Evolutionary conservation across 1,140 invertebrate genomes (phyloP).

Genomic region (Eciton burchellii): DNA sequence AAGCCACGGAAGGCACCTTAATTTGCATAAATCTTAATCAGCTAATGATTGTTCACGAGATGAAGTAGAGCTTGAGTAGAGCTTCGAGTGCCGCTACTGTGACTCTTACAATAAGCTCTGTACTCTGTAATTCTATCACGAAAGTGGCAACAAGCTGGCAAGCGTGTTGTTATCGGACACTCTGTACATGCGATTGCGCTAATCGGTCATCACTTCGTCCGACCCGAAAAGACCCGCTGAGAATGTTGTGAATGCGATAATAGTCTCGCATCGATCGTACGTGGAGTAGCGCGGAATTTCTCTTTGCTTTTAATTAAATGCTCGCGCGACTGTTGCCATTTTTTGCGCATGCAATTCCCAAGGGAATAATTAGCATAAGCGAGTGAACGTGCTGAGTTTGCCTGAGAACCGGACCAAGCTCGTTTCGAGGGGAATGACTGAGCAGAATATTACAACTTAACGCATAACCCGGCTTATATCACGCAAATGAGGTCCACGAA

Average conservation of each 20-base stretch:
- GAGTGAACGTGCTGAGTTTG: slow-evolving; percentile 15
- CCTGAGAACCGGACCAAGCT: slow-evolving; percentile 31
- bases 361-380: slow-evolving; percentile 49
- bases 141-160: too few relatives aligned
- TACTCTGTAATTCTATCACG: too few relatives aligned
- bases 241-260: slow-evolving; percentile 19
- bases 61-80: too few relatives aligned
- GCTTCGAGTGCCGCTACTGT: too few relatives aligned
- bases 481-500: slow-evolving; percentile 45
- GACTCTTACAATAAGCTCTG: too few relatives aligned
- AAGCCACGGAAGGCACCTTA: too few relatives aligned
- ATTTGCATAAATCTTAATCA: too few relatives aligned
- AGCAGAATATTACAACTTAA: slow-evolving; percentile 38
- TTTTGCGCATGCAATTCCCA: slow-evolving; percentile 9
- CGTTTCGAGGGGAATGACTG: slow-evolving; percentile 18
- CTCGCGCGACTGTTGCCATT: slow-evolving; percentile 12
- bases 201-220: slow-evolving; percentile 40
- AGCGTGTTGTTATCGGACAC: too few relatives aligned
- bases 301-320: slow-evolving; percentile 40
- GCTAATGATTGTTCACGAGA: too few relatives aligned
- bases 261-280: background rate
- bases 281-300: background rate
- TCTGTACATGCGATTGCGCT: background rate
- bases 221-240: slow-evolving; percentile 19
- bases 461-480: slow-evolving; percentile 27